These are phyloP conservation scores for Embidobia sp. DNA, from an alignment of 2,888 invertebrate species.

Conservation along the genomic window DNA sequence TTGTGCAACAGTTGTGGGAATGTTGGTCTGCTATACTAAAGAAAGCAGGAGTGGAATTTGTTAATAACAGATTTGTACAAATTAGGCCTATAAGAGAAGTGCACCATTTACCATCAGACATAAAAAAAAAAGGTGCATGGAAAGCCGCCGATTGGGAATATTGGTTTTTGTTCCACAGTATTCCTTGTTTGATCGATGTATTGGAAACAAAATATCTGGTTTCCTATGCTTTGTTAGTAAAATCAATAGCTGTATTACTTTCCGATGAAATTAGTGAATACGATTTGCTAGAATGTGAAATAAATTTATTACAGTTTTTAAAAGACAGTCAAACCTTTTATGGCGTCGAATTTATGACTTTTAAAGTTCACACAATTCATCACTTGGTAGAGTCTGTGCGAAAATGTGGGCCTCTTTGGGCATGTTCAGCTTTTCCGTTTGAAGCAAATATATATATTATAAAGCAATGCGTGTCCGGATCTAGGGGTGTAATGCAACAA, in stretches of 20 bases:
- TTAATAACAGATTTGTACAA: conserved; percentile 6
- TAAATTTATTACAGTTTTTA: conserved; percentile 14
- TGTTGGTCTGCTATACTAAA: conserved; percentile 21
- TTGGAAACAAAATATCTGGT: conserved; percentile 12
- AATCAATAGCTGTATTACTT: conserved; percentile 18
- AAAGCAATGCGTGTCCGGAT: conserved; percentile 4
- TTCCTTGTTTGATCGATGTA: conserved; percentile 40
- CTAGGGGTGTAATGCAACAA: conserved; percentile 14
- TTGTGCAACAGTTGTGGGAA: conserved; percentile 26
- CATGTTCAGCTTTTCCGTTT: conserved; percentile 20
- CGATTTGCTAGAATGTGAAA: conserved; percentile 32
- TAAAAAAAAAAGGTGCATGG: conserved; percentile 13
- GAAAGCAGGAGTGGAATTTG: background rate
- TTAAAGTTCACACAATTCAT: conserved; percentile 16
- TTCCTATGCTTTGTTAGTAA: conserved; percentile 29
- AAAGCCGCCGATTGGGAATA: conserved; percentile 57
- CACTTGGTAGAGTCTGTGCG: conserved; percentile 9
- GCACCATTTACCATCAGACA: conserved; percentile 28
- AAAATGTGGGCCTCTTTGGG: conserved; percentile 7
- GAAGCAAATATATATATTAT: conserved; percentile 35
- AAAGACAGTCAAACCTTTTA: conserved; percentile 23
- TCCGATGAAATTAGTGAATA: conserved; percentile 21
- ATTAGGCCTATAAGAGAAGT: conserved; percentile 10
- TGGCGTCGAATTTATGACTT: conserved; percentile 23
- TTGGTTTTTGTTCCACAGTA: conserved; percentile 53